Evolutionary conservation across 2,113 vertebrate genomes (phyloP).

Genomic region (Alethe diademata): DNA sequence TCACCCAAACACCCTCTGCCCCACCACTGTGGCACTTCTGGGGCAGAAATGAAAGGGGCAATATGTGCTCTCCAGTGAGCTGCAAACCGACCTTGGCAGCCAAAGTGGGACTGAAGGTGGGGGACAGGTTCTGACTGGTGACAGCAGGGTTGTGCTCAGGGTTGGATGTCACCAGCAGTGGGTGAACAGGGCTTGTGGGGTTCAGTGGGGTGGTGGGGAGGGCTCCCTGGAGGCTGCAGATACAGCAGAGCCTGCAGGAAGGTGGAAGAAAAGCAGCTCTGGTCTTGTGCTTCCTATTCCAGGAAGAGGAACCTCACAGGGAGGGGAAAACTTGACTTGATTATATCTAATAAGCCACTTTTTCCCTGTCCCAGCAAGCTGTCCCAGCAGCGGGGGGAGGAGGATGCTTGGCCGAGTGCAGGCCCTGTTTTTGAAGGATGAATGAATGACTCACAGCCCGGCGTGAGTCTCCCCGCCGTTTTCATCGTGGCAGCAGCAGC

Average conservation of each 20-base stretch:
- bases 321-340: constrained; percentile 54
- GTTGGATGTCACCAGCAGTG: fast-evolving
- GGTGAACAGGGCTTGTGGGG: not conserved
- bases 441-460: not conserved
- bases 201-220: not conserved
- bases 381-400: not conserved
- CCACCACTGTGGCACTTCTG: not conserved
- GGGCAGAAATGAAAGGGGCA: not conserved
- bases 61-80: not conserved
- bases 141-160: not conserved
- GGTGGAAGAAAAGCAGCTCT: not conserved
- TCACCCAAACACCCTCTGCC: not conserved
- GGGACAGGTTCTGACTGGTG: not conserved
- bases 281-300: not conserved
- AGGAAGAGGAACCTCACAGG: not conserved
- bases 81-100: not conserved
- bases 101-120: not conserved
- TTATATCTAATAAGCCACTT: constrained; percentile 56
- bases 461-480: not conserved
- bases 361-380: constrained; percentile 32
- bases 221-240: not conserved
- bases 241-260: not conserved
- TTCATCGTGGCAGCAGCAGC: not conserved
- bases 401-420: constrained; percentile 4
- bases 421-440: constrained; percentile 36